Conservation (phyloP, 2,888 invertebrate genomes). For the Megamerina dolium region DNA sequence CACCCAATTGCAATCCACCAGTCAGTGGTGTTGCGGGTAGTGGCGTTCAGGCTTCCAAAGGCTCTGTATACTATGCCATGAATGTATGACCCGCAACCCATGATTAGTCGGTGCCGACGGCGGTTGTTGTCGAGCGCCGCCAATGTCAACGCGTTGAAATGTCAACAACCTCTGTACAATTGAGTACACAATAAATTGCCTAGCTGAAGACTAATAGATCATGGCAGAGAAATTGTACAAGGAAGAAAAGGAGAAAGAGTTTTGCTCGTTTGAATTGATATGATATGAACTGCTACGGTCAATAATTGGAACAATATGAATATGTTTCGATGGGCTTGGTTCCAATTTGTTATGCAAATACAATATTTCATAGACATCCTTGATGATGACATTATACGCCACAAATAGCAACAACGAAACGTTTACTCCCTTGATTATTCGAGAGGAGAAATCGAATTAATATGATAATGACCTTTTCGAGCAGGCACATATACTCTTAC, state of each 20-base stretch:
- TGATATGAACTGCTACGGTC: no score
- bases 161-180: constrained; percentile 43
- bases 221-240: constrained; percentile 3
- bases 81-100: constrained; percentile 69
- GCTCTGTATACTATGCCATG: constrained; percentile 75
- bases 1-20: constrained; percentile 42
- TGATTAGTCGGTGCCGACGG: constrained; percentile 46
- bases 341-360: no score
- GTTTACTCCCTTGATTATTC: no score
- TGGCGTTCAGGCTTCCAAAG: constrained; percentile 35
- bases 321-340: no score
- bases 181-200: constrained; percentile 29
- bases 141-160: constrained; percentile 45
- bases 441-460: no score
- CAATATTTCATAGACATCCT: no score
- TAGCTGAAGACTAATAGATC: constrained; percentile 1
- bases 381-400: no score
- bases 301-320: no score
- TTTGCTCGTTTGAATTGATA: constrained; percentile 14
- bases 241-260: constrained; percentile 6
- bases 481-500: no score
- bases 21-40: constrained; percentile 51
- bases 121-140: constrained; percentile 44
- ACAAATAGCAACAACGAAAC: no score
- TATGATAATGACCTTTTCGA: no score